Evolutionary conservation across 2,888 invertebrate genomes (phyloP), one percentile per base, ranked within the genome.

Genomic region (Monochamus alternatus): DNA sequence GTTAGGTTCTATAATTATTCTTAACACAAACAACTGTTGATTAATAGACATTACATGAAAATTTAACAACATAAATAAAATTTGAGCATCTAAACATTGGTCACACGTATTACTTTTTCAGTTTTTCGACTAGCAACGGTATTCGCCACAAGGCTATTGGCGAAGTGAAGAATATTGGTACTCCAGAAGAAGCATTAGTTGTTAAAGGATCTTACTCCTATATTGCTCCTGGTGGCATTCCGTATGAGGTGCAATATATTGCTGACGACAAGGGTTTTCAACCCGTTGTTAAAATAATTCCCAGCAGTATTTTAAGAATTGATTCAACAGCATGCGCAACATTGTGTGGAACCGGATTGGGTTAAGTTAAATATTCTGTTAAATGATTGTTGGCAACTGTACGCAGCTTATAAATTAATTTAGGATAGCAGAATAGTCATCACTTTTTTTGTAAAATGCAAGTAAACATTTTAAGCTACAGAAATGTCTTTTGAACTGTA

Each of bases 121-220:
- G 83, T 52, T 78, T 82, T 7, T 80, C 91, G 79, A 87, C 89
- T 10, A 90, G 89, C 70, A 91, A 92, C 80, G 92, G 92, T 0
- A 90, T 90, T 3, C 90, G 91, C 0, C 87, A 92, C n/a, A 88
- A 90, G 30, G 92, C 92, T 82, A 38, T 84, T 0, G 92, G 89
- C 0, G 80, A 81, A 66, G 71, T 92, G 64, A 88, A 88, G 81
- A 90, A 91, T 83, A 76, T 80, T 12, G 91, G 91, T 2, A 81
- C 89, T 0, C 90, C 91, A 7, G 86, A 89, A 78, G 90, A 91
- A 77, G 88, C 88, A 10, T 30, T 90, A 0, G 87, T 85, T 4
- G 91, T 92, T 63, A 87, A 88, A n/a, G 92, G 92, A 3, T 90
- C 91, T 79, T 92, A 91, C 78, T 90, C 91, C 0, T 93, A 92